Conservation (phyloP, 2,797 vertebrate genomes). For the Molothrus aeneus region DNA sequence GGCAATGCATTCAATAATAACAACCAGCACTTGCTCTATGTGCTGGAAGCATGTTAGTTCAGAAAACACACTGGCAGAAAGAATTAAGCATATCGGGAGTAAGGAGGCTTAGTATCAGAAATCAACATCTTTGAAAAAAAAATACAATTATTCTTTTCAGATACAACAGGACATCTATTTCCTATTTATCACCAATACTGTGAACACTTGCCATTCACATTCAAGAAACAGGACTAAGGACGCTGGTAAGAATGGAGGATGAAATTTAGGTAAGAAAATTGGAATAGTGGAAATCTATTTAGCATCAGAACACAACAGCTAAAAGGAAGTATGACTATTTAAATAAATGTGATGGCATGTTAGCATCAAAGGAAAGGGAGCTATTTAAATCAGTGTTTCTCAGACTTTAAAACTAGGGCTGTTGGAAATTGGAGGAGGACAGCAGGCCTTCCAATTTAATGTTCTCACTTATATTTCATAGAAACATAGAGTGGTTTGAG, state of each 20-base stretch:
- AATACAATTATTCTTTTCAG: neutral
- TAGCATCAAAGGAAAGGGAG: neutral
- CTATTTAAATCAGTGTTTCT: neutral
- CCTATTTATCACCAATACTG: neutral
- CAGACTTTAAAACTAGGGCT: neutral
- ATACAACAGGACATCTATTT: neutral
- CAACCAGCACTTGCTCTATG: neutral
- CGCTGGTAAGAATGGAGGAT: neutral
- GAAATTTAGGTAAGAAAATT: neutral
- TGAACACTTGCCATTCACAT: neutral
- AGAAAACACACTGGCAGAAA: neutral
- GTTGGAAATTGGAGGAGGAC: neutral
- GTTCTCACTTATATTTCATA: neutral
- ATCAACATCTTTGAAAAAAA: neutral
- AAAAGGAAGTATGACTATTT: neutral
- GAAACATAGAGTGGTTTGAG: neutral
- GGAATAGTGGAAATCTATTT: neutral
- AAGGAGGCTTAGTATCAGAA: neutral
- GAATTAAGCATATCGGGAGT: neutral
- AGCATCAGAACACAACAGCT: neutral
- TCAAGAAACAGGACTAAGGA: neutral
- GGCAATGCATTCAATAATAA: neutral
- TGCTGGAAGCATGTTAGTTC: neutral
- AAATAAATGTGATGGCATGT: neutral
- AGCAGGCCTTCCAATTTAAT: neutral